Conservation (phyloP, 2,113 vertebrate genomes). For the Blennius ocellaris region DNA sequence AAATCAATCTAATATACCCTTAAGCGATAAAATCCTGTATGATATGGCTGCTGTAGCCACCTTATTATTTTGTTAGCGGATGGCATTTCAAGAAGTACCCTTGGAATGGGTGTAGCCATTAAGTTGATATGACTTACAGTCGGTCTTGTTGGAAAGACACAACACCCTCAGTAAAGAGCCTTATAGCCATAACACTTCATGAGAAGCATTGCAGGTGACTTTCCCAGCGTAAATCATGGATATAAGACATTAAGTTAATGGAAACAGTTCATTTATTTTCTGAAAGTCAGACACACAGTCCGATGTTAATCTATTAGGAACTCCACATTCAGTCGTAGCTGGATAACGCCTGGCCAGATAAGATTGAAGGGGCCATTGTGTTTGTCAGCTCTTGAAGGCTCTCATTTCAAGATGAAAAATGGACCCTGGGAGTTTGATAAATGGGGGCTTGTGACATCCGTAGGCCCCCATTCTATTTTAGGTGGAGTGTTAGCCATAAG, state of each 20-base stretch:
- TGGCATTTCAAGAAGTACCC: conserved; percentile 41
- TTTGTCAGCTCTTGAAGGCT: conserved; percentile 84
- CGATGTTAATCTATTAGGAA: conserved; percentile 76
- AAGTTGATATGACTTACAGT: conserved; percentile 33
- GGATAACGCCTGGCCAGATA: conserved; percentile 76
- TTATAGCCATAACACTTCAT: conserved; percentile 38
- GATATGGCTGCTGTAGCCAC: conserved; percentile 13
- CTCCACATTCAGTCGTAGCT: conserved; percentile 53
- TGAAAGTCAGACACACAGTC: conserved; percentile 70
- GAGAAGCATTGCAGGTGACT: conserved; percentile 33
- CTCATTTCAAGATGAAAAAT: conserved; percentile 88
- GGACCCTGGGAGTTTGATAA: conserved; percentile 85
- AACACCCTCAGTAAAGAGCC: conserved; percentile 39
- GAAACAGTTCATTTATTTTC: conserved; percentile 58
- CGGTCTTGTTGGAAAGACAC: conserved; percentile 22
- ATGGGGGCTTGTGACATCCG: conserved; percentile 88
- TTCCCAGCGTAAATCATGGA: conserved; percentile 44
- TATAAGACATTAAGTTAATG: conserved; percentile 53
- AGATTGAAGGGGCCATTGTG: conserved; percentile 86
- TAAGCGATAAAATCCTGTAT: conserved; percentile 10
- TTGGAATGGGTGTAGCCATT: conserved; percentile 30
- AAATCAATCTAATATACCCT: conserved; percentile 18
- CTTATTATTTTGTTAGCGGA: conserved; percentile 14
- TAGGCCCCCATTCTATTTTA: conserved; percentile 86
- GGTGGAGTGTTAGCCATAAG: conserved; percentile 72